A percentile compares a stretch with the other conserved stretches of the same genome.
phyloP scores from a whole-genome alignment of 2,888 invertebrate genomes.

The Elmis aenea region DNA sequence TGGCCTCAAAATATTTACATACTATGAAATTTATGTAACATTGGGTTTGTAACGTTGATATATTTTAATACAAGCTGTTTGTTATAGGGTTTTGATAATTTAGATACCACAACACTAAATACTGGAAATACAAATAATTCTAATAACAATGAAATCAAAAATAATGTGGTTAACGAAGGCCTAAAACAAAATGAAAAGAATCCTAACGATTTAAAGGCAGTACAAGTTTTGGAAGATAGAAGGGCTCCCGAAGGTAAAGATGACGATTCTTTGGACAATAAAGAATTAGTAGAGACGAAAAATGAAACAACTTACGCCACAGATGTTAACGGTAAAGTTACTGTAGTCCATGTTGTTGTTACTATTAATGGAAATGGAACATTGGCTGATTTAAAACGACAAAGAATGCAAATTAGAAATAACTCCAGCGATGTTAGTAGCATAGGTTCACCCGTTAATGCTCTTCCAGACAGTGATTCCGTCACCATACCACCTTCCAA shows the following conservation, averaged over 20 bases:
- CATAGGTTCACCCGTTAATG: slow-evolving; percentile 43
- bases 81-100: slow-evolving; percentile 34
- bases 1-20: too few species aligned
- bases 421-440: slow-evolving; percentile 50
- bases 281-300: slow-evolving; percentile 57
- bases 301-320: slow-evolving; percentile 57
- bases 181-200: background rate
- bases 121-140: slow-evolving; percentile 9
- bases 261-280: slow-evolving; percentile 62
- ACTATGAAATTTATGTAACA: background rate
- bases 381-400: slow-evolving; percentile 89
- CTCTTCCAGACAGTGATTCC: slow-evolving; percentile 47
- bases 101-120: slow-evolving; percentile 20
- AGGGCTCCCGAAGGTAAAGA: slow-evolving; percentile 80
- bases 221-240: slow-evolving; percentile 45
- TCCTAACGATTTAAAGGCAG: slow-evolving; percentile 15
- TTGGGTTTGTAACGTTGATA: background rate
- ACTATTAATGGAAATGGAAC: slow-evolving; percentile 76
- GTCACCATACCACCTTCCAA: slow-evolving; percentile 45
- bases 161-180: slow-evolving; percentile 7
- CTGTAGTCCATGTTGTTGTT: slow-evolving; percentile 57
- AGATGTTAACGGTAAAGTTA: slow-evolving; percentile 58
- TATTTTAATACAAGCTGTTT: too few species aligned
- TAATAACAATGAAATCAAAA: slow-evolving; percentile 25
- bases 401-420: slow-evolving; percentile 77